Base-by-base conservation (phyloP, 1,140 invertebrate species). In the Drosophila repleta region DNA sequence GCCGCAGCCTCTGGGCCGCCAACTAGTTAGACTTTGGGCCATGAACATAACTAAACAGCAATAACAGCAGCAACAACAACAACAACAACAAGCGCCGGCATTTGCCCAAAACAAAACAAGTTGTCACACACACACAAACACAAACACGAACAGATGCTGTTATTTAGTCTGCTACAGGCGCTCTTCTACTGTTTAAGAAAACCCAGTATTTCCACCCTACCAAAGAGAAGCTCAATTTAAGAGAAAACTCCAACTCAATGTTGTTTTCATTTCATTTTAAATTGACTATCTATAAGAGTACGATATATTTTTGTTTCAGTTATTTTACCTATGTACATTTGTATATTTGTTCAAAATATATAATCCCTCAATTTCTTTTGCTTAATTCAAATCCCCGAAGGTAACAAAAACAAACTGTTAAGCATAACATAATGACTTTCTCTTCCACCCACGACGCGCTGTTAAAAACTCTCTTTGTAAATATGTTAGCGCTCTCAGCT, bases 31-130 rank as follows among this genome's bases (percentile, higher is more conserved):
- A 64, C 43, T 70, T 68, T 70, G 48, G 45, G 43, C 21, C 41
- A 69, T 53, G 48, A 45, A 46, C 43, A 57, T 35, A 63, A 63
- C 24, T 24, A 43, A 41, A 39, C 15, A 39, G 49, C 29, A 68
- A 6, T 48, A 49, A 18, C 35, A 46, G 24, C 37, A 48, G 45
- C 29, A 69, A 48, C 37, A 70, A 35, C 45, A 67, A 29, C 41
- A 26, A 10, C 32, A 61, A 41, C 20, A 57, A 57, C 52, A 66
- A 53, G 11, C 29, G 21, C 81, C 81, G 81, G 81, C 82, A 56
- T 85, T 77, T 66, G 57, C 46, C 73, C 61, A 68, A 74, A 55
- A 80, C 79, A 83, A 68, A 76, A 67, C 74, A 76, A 77, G 52
- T 61, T 57, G 26, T 7, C 18, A 35, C 11, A 63, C 48, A 69